Base-by-base conservation (phyloP, 2,888 invertebrate species). In the Lithophane socia region DNA sequence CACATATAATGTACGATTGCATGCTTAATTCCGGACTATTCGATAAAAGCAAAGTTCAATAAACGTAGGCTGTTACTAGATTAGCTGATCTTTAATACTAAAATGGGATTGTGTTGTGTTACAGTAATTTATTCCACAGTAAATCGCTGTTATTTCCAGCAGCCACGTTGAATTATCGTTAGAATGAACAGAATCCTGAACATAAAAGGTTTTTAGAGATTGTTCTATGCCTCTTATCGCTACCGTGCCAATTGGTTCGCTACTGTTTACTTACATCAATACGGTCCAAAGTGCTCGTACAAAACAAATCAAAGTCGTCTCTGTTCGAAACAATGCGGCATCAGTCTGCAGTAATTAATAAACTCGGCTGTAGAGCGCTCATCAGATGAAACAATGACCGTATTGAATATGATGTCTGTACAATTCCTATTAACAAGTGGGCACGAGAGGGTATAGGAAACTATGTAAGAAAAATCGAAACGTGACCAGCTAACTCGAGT, bases 401-500 rank as follows among this genome's bases (percentile, higher is more conserved):
- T 70, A 77, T 86, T 72, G 65, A 79, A 75, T 75, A 73, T 66
- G 54, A 63, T 69, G 61, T 63, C 60, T 16, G 24, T 83, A 84
- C 54, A 70, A 70, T 81, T 85, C 73, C 81, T 75, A 70, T 60
- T 44, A 69, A 79, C 54, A 80, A 71, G 54, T 71, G 61, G 58
- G 18, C 54, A 66, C 44, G 63, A 83, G 68, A 56, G 56, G 12
- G 49, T 78, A 66, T 76, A 66, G 37, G 68, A 77, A 72, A 69
- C 73, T 70, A 75, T 77, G 74, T 73, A 79, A 81, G 75, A 77
- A 87, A 87, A 85, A 84, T 90, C 83, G 87, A 88, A 87, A 92
- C 91, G 91, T 92, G 92, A 91, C 92, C 90, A 92, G 90, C 91
- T 87, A 91, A 88, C 90, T 91, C 85, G 84, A 83, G 88, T 83